Percentiles rank a stretch among this genome's conserved stretches.
These are phyloP conservation scores for Apodemus sylvaticus DNA, from an alignment of 2,113 vertebrate species.

Conservation along the genomic window DNA sequence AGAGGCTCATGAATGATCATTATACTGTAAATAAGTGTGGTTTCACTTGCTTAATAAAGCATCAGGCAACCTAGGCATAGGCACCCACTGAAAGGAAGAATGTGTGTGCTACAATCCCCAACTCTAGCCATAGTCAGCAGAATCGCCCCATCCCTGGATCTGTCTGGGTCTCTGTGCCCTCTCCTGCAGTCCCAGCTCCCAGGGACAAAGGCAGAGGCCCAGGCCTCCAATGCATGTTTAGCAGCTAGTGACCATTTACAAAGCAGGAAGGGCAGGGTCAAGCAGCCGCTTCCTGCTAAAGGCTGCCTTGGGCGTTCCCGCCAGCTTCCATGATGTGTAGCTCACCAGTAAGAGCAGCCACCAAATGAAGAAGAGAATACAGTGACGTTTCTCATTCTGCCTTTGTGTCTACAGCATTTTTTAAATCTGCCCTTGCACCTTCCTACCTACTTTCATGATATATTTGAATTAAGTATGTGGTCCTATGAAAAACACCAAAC, in stretches of 20 bases:
- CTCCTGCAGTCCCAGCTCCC: neutral
- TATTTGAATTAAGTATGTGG: conserved; percentile 9
- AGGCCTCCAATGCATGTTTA: neutral
- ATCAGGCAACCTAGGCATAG: neutral
- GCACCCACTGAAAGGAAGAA: neutral
- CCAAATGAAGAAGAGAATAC: neutral
- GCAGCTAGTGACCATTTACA: neutral
- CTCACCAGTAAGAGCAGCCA: neutral
- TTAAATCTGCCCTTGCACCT: neutral
- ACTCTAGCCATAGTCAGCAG: neutral
- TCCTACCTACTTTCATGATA: conserved; percentile 1
- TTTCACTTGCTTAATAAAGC: conserved; percentile 24
- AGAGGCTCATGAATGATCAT: neutral
- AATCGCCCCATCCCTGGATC: neutral
- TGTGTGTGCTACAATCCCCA: neutral
- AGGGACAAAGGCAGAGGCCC: neutral
- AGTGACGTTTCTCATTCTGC: neutral
- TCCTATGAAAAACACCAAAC: conserved; percentile 34
- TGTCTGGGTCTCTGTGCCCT: neutral
- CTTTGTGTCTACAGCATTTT: neutral
- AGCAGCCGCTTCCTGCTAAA: conserved; percentile 52
- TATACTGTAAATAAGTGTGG: neutral
- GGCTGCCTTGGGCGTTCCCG: conserved; percentile 48
- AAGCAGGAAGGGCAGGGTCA: conserved; percentile 73
- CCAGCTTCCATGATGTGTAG: neutral